A percentile compares a stretch with the other conserved stretches of the same genome.
Evolutionary conservation across 2,113 vertebrate genomes (phyloP).

Genomic region (Eretmochelys imbricata): DNA sequence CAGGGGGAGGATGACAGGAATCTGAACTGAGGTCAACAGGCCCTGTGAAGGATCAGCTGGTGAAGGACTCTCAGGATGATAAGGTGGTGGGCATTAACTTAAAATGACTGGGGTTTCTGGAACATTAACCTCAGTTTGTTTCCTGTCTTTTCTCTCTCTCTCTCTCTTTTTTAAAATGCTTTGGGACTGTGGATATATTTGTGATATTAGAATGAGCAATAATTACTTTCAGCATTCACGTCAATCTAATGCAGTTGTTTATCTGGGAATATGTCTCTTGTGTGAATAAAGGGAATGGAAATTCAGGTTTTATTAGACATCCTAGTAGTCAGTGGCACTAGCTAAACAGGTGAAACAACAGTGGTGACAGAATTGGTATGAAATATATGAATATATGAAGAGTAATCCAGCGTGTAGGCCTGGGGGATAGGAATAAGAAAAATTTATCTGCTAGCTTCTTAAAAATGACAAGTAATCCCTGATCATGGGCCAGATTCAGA

Average conservation of each 20-base stretch:
- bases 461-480: neutral
- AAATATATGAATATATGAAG: neutral
- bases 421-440: neutral
- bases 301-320: neutral
- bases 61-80: neutral
- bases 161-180: neutral
- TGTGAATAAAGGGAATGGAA: neutral
- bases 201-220: neutral
- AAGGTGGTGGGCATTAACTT: neutral
- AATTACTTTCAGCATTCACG: neutral
- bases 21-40: neutral
- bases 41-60: neutral
- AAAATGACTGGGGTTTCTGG: neutral
- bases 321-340: neutral
- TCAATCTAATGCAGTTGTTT: neutral
- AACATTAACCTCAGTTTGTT: neutral
- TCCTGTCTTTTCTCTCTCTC: too few species aligned
- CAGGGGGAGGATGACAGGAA: neutral
- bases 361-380: neutral
- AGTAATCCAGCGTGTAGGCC: fast-evolving
- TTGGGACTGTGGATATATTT: neutral
- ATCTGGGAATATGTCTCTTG: neutral
- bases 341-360: neutral
- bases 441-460: neutral
- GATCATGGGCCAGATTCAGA: neutral